phyloP scores from a whole-genome alignment of 2,113 vertebrate genomes.

The Mesitornis unicolor region DNA sequence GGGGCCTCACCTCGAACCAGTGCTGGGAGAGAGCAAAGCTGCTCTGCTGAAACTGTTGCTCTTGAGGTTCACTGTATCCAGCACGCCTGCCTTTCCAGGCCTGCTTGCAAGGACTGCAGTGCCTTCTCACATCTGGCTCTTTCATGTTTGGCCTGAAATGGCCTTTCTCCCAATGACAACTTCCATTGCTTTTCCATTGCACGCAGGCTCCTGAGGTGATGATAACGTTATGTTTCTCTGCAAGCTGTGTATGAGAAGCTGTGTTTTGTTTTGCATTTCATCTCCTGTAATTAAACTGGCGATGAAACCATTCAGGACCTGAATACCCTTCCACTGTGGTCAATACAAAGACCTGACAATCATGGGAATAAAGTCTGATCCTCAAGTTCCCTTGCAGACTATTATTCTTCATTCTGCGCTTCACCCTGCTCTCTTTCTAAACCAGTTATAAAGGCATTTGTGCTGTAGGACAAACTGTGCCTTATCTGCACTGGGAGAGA shows the following conservation, averaged over 20 bases:
- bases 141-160: constrained; percentile 14
- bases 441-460: background rate
- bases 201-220: background rate
- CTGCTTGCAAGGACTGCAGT: background rate
- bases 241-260: background rate
- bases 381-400: background rate
- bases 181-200: background rate
- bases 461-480: background rate
- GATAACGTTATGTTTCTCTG: background rate
- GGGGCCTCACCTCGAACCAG: accelerated
- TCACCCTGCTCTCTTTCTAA: background rate
- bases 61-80: background rate
- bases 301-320: background rate
- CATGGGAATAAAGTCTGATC: background rate
- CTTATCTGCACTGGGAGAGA: background rate
- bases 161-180: background rate
- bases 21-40: accelerated
- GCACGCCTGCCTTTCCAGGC: background rate
- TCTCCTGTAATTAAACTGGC: background rate
- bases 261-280: background rate
- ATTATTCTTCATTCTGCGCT: background rate
- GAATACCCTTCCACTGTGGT: background rate
- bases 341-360: background rate
- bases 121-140: background rate
- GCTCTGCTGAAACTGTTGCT: background rate